These are phyloP conservation scores for Athene noctua DNA, from an alignment of 2,113 vertebrate species.

Conservation along the genomic window DNA sequence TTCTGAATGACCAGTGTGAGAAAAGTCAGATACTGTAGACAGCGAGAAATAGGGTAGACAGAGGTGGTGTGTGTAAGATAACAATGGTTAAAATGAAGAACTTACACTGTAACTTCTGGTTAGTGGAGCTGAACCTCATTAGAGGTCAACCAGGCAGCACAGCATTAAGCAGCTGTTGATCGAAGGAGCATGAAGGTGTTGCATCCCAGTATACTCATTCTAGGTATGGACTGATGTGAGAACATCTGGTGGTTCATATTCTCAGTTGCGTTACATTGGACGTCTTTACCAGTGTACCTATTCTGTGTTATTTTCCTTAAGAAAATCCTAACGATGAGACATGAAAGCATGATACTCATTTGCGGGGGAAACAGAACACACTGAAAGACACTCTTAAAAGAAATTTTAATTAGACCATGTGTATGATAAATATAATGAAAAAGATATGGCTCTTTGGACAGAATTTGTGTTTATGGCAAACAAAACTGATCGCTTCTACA, in stretches of 20 bases:
- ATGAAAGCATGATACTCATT: slow-evolving; percentile 26
- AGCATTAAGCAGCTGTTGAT: background rate
- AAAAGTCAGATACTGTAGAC: background rate
- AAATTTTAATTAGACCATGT: slow-evolving; percentile 60
- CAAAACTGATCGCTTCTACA: background rate
- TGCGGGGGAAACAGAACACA: background rate
- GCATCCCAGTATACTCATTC: background rate
- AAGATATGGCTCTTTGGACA: background rate
- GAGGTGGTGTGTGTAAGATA: background rate
- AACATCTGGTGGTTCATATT: background rate
- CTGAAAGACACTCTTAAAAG: slow-evolving; percentile 26
- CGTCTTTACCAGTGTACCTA: slow-evolving; percentile 19
- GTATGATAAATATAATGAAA: slow-evolving; percentile 43
- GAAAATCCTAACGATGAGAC: slow-evolving; percentile 30
- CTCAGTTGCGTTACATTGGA: background rate
- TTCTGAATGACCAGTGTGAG: background rate
- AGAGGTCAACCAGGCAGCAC: background rate
- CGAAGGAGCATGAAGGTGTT: background rate
- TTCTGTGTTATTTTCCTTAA: slow-evolving; percentile 12
- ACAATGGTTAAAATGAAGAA: background rate
- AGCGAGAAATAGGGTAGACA: background rate
- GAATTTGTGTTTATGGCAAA: background rate
- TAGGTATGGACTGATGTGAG: background rate
- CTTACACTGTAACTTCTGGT: background rate
- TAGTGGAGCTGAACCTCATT: background rate